Conservation (phyloP, 2,797 vertebrate genomes). For the Sparus aurata region DNA sequence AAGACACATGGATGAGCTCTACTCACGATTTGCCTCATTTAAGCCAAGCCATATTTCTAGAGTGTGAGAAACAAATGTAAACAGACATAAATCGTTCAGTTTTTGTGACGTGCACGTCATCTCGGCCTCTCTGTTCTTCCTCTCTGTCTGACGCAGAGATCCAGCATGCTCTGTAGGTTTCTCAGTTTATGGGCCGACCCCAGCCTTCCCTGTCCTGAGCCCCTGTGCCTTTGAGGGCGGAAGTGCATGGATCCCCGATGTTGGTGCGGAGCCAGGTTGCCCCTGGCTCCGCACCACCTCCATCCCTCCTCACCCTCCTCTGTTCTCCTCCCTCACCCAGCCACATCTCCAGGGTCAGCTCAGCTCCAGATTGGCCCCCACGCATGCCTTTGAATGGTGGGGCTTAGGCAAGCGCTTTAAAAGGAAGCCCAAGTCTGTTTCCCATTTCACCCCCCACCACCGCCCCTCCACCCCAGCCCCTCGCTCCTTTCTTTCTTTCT, state of each 20-base stretch:
- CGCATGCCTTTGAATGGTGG: slow-evolving; percentile 85
- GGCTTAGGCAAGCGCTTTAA: slow-evolving; percentile 86
- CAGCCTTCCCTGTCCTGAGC: slow-evolving; percentile 65
- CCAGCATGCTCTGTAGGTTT: slow-evolving; percentile 21
- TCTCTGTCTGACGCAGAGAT: slow-evolving; percentile 23
- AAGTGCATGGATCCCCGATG: slow-evolving; percentile 72
- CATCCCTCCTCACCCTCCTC: slow-evolving; percentile 42
- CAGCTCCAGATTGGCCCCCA: slow-evolving; percentile 86
- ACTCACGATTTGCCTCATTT: slow-evolving; percentile 15
- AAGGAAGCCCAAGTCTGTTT: slow-evolving; percentile 89
- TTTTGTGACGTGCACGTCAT: slow-evolving; percentile 2
- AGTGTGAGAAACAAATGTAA: slow-evolving; percentile 20
- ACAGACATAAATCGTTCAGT: background rate
- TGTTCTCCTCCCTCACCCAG: slow-evolving; percentile 64
- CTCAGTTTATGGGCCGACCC: slow-evolving; percentile 50
- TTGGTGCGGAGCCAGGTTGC: slow-evolving; percentile 73
- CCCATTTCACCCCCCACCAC: slow-evolving; percentile 83
- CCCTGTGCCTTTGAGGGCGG: slow-evolving; percentile 65
- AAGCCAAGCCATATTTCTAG: slow-evolving; percentile 7
- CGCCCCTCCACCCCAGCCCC: slow-evolving; percentile 23
- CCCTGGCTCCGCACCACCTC: slow-evolving; percentile 56
- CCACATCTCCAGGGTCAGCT: slow-evolving; percentile 84
- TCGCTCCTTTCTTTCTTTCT: slow-evolving; percentile 66
- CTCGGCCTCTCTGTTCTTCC: slow-evolving; percentile 9
- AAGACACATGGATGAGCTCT: slow-evolving; percentile 21